phyloP scores from a whole-genome alignment of 2,797 vertebrate species.

The Megaceryle alcyon region DNA sequence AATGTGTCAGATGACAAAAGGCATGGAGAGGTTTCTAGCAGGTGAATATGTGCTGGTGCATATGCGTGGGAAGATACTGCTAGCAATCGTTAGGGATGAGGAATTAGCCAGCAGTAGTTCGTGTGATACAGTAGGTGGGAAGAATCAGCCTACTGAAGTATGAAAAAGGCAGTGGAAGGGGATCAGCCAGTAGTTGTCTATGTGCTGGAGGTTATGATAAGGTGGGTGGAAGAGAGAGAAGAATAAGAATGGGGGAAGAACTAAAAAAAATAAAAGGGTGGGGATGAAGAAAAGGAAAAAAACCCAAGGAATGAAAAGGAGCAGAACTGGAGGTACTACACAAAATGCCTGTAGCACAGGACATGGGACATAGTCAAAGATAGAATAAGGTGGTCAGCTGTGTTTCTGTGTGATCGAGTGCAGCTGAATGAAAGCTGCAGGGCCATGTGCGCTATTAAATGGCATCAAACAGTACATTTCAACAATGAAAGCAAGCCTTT shows the following conservation, averaged over 20 bases:
- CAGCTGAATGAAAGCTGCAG: background rate
- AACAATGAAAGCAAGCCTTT: background rate
- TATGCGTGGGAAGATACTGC: background rate
- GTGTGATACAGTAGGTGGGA: constrained; percentile 3
- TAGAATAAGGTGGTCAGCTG: background rate
- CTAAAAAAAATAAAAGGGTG: background rate
- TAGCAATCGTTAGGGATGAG: background rate
- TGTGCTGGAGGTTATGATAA: constrained; percentile 9
- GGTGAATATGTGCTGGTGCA: background rate
- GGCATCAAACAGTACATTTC: background rate
- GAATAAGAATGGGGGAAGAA: background rate
- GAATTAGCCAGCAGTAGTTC: constrained; percentile 24
- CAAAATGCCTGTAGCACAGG: background rate
- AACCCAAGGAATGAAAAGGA: background rate
- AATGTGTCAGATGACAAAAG: background rate
- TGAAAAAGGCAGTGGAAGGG: constrained; percentile 13
- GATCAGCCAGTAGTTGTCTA: background rate
- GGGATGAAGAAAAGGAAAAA: background rate
- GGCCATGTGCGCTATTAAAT: background rate
- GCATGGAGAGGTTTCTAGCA: background rate
- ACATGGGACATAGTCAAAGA: background rate
- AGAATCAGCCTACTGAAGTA: background rate
- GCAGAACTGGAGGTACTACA: background rate
- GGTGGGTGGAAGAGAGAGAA: background rate
- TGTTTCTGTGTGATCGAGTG: background rate